Evolutionary conservation across 2,113 vertebrate species (phyloP).

Genomic region (Perccottus glenii): DNA sequence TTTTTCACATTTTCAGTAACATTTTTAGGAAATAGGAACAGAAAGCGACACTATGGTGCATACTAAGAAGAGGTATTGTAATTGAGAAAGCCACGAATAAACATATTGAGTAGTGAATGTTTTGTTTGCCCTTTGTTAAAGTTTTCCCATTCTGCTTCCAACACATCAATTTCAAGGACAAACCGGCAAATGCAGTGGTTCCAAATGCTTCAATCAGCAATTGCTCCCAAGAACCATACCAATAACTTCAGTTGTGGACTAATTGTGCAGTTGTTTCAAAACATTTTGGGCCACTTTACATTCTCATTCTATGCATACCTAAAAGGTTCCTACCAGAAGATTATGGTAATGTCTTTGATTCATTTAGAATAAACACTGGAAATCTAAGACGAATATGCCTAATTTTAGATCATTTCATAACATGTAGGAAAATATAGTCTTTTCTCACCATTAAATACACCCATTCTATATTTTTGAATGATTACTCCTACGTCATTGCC

Average conservation of each 20-base stretch:
- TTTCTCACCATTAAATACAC: conserved; percentile 46
- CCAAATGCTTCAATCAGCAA: no score
- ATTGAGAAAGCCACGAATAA: no score
- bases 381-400: background rate
- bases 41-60: no score
- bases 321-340: conserved; percentile 2
- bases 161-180: no score
- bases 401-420: conserved; percentile 9
- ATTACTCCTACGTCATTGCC: conserved; percentile 54
- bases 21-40: no score
- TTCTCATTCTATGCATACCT: background rate
- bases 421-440: conserved; percentile 42
- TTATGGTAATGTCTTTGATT: background rate
- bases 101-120: no score
- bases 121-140: no score
- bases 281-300: background rate
- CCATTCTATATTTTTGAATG: conserved; percentile 42
- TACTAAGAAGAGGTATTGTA: no score
- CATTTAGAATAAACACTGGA: background rate
- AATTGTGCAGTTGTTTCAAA: background rate
- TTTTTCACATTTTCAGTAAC: no score
- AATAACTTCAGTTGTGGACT: background rate
- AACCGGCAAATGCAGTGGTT: no score
- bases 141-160: no score
- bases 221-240: no score